Evolutionary conservation across 2,888 invertebrate species (phyloP), one percentile per base, ranked within the genome.

Genomic region (Pandemis cinnamomeana): DNA sequence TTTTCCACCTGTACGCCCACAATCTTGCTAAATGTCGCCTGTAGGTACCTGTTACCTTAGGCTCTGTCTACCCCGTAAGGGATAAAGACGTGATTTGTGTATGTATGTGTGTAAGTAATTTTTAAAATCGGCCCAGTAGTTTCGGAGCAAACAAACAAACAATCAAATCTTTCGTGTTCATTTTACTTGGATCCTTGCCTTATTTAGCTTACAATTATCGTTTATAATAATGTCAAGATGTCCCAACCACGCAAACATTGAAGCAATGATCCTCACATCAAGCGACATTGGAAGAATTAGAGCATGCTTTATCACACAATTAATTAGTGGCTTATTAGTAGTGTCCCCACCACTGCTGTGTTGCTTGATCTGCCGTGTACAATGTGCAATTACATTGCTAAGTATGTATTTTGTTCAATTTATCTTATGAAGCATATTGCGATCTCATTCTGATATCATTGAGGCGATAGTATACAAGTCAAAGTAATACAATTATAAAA

Each of bases 241-340:
- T 27, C 58, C 27, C 58, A 27, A 58, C 27, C 13, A n/a, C 55
- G 46, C 41, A 58, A 63, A 55, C 64, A 46, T 64, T 67, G 42
- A 8, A 58, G 71, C 20, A 60, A 20, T 60, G 20, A 61, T 66
- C 48, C 46, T 20, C 55, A 67, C 48, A 46, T 20, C 55, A 67
- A 48, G 60, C 71, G 71, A 66, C 64, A 64, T 64, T 64, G 53
- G 55, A 64, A 71, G 60, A 61, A 66, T 48, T 71, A 71, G 71
- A 71, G 71, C 71, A 71, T 60, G 60, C 27, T 71, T 42, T 71
- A 71, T 71, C 71, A 71, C 62, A 71, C 70, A 71, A 71, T 66
- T 66, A 66, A 71, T 66, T 71, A 71, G 66, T 51, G 15, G 42
- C 46, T 55, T 27, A 55, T 55, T 46, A 27, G 64, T 66, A 58